Base-by-base conservation (phyloP, 1,140 invertebrate genomes). In the Hydropsyche tenuis region DNA sequence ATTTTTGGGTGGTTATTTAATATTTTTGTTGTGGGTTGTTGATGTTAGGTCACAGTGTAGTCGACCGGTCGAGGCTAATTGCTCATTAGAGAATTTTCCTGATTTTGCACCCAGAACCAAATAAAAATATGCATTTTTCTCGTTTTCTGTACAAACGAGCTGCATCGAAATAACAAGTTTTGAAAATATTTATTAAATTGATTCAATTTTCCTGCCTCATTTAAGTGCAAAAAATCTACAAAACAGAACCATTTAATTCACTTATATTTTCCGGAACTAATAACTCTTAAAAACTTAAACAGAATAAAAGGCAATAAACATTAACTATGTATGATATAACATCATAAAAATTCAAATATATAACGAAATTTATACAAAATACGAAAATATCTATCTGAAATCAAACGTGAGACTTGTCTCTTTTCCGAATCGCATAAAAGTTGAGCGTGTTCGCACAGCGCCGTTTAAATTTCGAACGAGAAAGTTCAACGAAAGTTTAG, bases 61-160 rank as follows among this genome's bases (percentile, higher is more conserved):
- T 18, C 60, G 30, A 18, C 30, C 63, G 66, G 51, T 73, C 53
- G 68, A 37, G 45, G 63, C 72, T 75, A 75, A 75, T 75, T 75
- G 74, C 74, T 75, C 66, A 68, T 75, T 75, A 75, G 74, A 69
- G 56, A 69, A 69, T 75, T 75, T 75, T 66, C 73, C 69, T 69
- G 74, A 75, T 75, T 75, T 72, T 75, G 64, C 64, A 72, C 37
- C 64, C 5, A 48, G 45, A 71, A 75, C 60, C 69, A 71, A 72
- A 72, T 43, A 75, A 75, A 75, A 72, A 75, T 30, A 62, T 72
- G 63, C 74, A 66, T 14, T 63, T 63, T 63, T 63, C 23, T 16
- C 16, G 16, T 53, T 53, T 53, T 53, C 48, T 18, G 7, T 37
- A 37, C 9, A 37, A 37, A 37, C 30, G 3, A 2, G 48, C 48